phyloP scores from a whole-genome alignment of 2,113 vertebrate genomes.

The Cavia aperea region DNA sequence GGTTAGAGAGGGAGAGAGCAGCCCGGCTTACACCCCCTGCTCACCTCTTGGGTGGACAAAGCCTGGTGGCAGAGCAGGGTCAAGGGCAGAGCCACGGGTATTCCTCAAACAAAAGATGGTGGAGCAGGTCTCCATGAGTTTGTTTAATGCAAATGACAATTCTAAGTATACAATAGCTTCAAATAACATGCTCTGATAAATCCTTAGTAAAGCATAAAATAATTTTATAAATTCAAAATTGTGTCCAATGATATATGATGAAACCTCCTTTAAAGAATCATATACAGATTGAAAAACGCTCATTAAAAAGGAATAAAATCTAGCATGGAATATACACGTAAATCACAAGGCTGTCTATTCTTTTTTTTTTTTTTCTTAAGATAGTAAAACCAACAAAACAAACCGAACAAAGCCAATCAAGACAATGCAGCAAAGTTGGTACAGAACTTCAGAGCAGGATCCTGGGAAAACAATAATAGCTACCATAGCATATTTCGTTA shows the following conservation, averaged over 20 bases:
- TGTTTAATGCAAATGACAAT: no score
- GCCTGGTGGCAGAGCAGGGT: not conserved
- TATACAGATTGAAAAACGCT: not conserved
- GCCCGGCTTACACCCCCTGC: accelerated
- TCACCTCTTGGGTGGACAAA: accelerated
- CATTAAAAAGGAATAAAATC: not conserved
- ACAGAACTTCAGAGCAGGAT: no score
- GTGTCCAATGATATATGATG: not conserved
- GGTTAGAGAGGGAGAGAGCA: no score
- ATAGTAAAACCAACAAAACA: no score
- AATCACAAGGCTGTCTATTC: not conserved
- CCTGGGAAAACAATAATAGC: no score
- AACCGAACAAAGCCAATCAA: no score
- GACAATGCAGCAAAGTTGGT: no score
- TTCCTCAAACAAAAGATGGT: not conserved
- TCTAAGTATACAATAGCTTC: no score
- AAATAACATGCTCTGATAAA: not conserved
- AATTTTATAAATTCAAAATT: not conserved
- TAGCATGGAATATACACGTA: not conserved
- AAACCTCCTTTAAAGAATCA: not conserved
- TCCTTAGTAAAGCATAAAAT: not conserved
- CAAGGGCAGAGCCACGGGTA: no score
- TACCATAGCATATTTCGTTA: no score
- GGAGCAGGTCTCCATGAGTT: not conserved
- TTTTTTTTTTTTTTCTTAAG: not conserved